Evolutionary conservation across 2,113 vertebrate species (phyloP).

Genomic region (Malurus melanocephalus): DNA sequence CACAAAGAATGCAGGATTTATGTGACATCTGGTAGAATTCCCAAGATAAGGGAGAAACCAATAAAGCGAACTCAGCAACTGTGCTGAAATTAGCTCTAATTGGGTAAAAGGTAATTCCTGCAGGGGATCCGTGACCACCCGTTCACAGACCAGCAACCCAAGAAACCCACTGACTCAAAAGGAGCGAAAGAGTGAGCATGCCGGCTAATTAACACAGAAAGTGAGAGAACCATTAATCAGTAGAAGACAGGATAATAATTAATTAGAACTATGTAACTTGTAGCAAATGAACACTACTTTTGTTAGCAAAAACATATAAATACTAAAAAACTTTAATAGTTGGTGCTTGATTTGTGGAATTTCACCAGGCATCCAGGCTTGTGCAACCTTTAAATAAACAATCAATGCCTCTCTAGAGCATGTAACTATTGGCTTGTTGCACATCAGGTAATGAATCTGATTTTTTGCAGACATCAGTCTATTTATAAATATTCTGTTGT

Average conservation of each 20-base stretch:
- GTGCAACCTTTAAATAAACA: neutral
- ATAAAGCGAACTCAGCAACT: neutral
- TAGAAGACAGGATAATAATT: neutral
- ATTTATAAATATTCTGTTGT: neutral
- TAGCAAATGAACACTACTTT: neutral
- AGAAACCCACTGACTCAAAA: neutral
- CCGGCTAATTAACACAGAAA: neutral
- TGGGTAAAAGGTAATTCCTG: neutral
- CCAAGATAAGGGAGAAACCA: neutral
- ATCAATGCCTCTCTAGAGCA: neutral
- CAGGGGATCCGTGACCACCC: rapidly evolving
- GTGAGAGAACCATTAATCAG: neutral
- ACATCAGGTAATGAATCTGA: neutral
- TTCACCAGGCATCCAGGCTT: neutral
- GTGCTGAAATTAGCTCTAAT: neutral
- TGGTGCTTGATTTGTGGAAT: neutral
- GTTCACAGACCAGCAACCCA: neutral
- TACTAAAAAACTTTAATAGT: neutral
- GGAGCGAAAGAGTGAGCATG: neutral
- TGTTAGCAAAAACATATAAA: neutral
- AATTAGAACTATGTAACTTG: neutral
- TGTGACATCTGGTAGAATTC: neutral
- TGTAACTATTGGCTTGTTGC: neutral
- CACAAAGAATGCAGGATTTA: conserved; percentile 1
- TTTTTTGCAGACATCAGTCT: neutral